These are phyloP conservation scores for Protobothrops flavoviridis DNA, from an alignment of 2,113 vertebrate species.

Conservation along the genomic window DNA sequence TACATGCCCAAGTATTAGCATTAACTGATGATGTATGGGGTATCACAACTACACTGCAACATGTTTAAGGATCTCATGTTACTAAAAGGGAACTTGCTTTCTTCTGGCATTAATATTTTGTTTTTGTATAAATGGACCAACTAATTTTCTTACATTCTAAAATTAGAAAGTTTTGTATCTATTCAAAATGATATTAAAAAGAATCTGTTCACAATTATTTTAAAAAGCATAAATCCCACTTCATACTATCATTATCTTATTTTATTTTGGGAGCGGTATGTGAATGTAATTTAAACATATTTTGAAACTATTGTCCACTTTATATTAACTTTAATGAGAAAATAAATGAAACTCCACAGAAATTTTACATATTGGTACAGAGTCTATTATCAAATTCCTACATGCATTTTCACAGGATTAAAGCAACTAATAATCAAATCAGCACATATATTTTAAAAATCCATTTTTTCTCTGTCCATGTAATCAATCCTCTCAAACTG, in stretches of 20 bases:
- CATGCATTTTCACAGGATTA: background rate
- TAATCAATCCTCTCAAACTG: background rate
- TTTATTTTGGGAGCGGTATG: background rate
- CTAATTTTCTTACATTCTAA: background rate
- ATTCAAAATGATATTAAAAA: background rate
- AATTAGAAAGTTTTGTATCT: background rate
- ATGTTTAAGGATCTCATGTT: background rate
- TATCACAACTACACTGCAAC: background rate
- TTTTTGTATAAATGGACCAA: background rate
- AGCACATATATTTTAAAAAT: background rate
- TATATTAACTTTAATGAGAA: background rate
- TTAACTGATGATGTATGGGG: background rate
- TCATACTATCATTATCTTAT: background rate
- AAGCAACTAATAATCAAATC: background rate
- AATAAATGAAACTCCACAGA: background rate
- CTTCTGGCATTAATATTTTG: background rate
- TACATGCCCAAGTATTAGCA: background rate
- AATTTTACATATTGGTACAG: background rate
- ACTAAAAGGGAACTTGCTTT: background rate
- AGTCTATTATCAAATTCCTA: background rate
- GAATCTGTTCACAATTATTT: background rate
- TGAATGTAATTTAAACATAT: background rate
- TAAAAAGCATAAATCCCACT: background rate
- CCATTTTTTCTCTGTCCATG: background rate
- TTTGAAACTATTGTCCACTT: background rate